These are phyloP conservation scores for Tachycineta bicolor DNA, from an alignment of 2,113 vertebrate genomes.

Conservation along the genomic window DNA sequence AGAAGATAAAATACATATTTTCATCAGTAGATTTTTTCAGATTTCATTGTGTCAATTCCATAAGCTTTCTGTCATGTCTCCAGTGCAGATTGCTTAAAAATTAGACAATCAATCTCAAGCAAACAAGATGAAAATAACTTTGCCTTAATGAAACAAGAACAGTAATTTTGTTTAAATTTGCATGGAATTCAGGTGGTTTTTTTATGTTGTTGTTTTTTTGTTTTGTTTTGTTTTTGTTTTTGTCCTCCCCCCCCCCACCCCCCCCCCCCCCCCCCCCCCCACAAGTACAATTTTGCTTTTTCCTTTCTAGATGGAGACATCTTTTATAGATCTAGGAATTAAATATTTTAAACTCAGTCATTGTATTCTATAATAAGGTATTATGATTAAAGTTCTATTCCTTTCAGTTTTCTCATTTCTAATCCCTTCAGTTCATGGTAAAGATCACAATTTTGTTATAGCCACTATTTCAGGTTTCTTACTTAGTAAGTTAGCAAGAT, in stretches of 20 bases:
- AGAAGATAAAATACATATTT: not conserved
- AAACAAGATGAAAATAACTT: not conserved
- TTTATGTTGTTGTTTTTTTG: not conserved
- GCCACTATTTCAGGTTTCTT: not conserved
- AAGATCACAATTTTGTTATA: not conserved
- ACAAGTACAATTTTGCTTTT: not conserved
- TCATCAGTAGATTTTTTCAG: not conserved
- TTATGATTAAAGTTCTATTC: not conserved
- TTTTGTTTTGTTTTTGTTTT: not conserved
- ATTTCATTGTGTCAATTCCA: not conserved
- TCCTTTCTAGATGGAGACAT: not conserved
- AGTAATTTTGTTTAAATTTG: not conserved
- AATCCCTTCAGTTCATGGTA: not conserved
- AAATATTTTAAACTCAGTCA: not conserved
- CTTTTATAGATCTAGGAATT: not conserved
- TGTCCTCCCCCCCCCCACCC: no score
- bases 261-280: no score
- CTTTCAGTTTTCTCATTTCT: not conserved
- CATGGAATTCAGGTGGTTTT: not conserved
- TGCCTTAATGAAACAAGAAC: not conserved
- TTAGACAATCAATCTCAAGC: not conserved
- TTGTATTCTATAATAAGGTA: not conserved
- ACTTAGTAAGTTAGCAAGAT: not conserved
- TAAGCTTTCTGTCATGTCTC: not conserved
- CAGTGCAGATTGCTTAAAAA: not conserved